Evolutionary conservation across 2,113 vertebrate species (phyloP).

Genomic region (Diglossa brunneiventris): DNA sequence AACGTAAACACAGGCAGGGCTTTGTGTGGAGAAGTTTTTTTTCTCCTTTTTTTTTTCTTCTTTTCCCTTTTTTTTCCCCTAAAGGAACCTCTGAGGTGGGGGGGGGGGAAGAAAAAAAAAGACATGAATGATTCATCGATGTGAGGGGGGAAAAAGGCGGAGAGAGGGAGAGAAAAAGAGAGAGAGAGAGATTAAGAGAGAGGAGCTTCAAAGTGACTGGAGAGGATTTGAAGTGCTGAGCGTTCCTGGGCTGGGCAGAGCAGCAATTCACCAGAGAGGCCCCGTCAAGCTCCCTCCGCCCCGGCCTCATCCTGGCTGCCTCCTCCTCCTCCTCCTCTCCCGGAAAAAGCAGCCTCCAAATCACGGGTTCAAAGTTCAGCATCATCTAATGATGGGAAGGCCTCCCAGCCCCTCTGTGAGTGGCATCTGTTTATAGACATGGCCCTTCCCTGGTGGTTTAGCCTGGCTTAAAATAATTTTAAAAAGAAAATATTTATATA

Average conservation of each 20-base stretch:
- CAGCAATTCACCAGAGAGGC: slow-evolving; percentile 71
- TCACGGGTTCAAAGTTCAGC: slow-evolving; percentile 71
- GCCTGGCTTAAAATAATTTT: neutral
- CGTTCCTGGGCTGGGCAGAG: slow-evolving; percentile 62
- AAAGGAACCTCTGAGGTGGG: neutral
- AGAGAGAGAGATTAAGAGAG: slow-evolving; percentile 66
- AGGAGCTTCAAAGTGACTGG: slow-evolving; percentile 71
- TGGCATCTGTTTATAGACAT: slow-evolving; percentile 61
- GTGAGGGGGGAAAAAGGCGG: neutral
- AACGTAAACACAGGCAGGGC: slow-evolving; percentile 43
- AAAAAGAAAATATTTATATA: neutral
- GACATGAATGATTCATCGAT: slow-evolving; percentile 70
- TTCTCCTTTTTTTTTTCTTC: neutral
- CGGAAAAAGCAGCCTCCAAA: slow-evolving; percentile 31
- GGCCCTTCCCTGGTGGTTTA: slow-evolving; percentile 62
- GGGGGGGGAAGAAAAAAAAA: neutral
- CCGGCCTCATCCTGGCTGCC: neutral
- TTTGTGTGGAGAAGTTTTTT: slow-evolving; percentile 14
- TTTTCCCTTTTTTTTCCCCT: neutral
- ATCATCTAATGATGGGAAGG: slow-evolving; percentile 67
- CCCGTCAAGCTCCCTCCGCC: slow-evolving; percentile 49
- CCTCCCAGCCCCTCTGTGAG: slow-evolving; percentile 51
- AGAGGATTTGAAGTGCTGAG: slow-evolving; percentile 71
- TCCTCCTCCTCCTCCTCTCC: neutral
- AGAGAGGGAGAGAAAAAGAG: neutral